Evolutionary conservation across 2,888 invertebrate species (phyloP), one percentile per base, ranked within the genome.

Genomic region (Acrobasis consociella): DNA sequence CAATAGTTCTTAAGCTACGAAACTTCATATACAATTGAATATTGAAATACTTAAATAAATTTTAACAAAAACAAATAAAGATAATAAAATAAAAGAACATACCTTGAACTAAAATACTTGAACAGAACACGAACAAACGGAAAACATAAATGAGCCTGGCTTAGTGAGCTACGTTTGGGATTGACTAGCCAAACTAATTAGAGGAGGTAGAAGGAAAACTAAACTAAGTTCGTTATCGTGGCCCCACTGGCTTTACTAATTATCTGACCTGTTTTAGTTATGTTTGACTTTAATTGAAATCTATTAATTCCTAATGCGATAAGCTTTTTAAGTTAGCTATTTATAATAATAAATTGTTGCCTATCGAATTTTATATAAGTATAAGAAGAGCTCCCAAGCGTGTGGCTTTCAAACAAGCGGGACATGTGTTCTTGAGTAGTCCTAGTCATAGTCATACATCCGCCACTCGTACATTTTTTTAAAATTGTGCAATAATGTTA

Each of bases 41-140:
- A 58, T 46, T 13, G 60, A 42, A 61, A 63, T 50, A 65, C 52
- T 22, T 22, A 22, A 22, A 64, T 64, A 56, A 64, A 55, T 62
- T 72, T 60, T 69, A 51, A 67, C 62, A 67, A 71, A 64, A 64
- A 69, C 3, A 46, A 13, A 46, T 46, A 69, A 39, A 58, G 65
- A 58, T 38, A 62, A 64, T 56, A 60, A 55, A 64, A 66, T 62
- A 70, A 60, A 64, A 67, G 60, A 69, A 77, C 79, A 75, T 79
- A 81, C 81, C 78, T 80, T 73, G 31, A 72, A 73, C 53, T 67
- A 60, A 74, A 66, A 72, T 63, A 22, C 22, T 22, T 22, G 60
- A 63, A 53, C 46, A 62, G 65, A 56, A 56, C 63, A 66, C 60
- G 64, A 60, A 62, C 61, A 65, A 70, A 67, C 46, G 59, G 65